Conservation (phyloP, 53 echinoderm and acorn worm genomes). For the Crossaster papposus region DNA sequence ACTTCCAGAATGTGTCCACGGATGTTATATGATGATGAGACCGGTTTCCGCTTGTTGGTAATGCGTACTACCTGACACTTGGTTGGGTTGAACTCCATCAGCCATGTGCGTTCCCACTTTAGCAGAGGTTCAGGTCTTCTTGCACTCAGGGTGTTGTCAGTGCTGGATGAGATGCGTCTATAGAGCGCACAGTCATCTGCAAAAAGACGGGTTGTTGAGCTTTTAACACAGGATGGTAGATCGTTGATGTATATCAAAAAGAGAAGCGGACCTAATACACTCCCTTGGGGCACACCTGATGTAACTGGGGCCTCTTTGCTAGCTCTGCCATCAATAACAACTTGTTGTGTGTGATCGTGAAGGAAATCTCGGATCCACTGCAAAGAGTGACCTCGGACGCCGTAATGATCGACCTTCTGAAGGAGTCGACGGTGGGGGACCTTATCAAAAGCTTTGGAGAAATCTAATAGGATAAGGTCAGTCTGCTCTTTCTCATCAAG, state of each 20-base stretch:
- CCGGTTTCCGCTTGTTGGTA: constrained; percentile 35
- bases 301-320: neutral
- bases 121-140: too few species aligned
- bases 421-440: constrained; percentile 31
- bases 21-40: constrained; percentile 46
- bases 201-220: constrained; percentile 12
- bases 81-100: constrained; percentile 37
- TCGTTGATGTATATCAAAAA: constrained; percentile 44
- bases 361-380: constrained; percentile 45
- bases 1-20: constrained; percentile 23
- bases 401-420: neutral
- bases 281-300: constrained; percentile 54
- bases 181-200: constrained; percentile 53
- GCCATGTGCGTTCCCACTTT: constrained; percentile 10
- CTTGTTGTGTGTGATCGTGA: neutral
- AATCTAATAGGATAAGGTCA: constrained; percentile 26
- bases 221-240: neutral
- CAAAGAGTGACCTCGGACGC: neutral
- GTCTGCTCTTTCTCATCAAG: constrained; percentile 20
- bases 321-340: constrained; percentile 5
- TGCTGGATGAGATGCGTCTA: neutral
- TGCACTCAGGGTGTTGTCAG: neutral
- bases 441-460: constrained; percentile 51
- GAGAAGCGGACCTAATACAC: constrained; percentile 36
- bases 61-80: constrained; percentile 24